Conservation (phyloP, 2,888 invertebrate genomes). For the Acrobasis repandana region DNA sequence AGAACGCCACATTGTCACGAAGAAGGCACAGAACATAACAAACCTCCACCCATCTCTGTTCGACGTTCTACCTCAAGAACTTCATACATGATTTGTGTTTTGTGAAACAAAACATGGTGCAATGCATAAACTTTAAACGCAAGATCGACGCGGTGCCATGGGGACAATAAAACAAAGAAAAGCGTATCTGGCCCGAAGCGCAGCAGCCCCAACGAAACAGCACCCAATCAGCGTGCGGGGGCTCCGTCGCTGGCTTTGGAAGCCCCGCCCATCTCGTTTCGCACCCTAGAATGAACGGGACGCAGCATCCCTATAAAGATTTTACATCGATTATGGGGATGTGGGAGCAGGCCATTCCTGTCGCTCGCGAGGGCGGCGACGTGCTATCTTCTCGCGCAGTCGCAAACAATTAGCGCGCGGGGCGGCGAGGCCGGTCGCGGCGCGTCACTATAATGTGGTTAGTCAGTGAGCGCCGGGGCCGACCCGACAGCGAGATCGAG, state of each 20-base stretch:
- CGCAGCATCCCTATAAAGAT: constrained; percentile 72
- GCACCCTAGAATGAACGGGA: constrained; percentile 64
- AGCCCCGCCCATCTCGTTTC: constrained; percentile 40
- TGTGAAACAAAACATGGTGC: constrained; percentile 80
- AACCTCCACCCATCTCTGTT: constrained; percentile 59
- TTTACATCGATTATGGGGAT: constrained; percentile 77
- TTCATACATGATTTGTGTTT: constrained; percentile 77
- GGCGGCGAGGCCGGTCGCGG: constrained; percentile 64
- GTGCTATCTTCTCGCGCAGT: constrained; percentile 73
- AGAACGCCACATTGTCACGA: constrained; percentile 55
- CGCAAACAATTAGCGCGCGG: constrained; percentile 79
- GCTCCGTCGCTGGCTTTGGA: constrained; percentile 47
- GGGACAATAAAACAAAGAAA: constrained; percentile 83
- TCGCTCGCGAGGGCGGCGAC: constrained; percentile 70
- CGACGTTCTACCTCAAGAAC: constrained; percentile 72
- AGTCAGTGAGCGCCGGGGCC: constrained; percentile 85
- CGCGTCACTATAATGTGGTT: constrained; percentile 85
- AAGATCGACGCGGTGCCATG: constrained; percentile 80
- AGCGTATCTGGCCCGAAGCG: constrained; percentile 71
- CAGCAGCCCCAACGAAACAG: constrained; percentile 39
- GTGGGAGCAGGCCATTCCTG: constrained; percentile 68
- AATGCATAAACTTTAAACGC: constrained; percentile 82
- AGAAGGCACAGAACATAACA: constrained; percentile 45
- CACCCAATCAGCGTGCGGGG: constrained; percentile 37
- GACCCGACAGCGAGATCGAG: constrained; percentile 79